Conservation (phyloP, 2,113 vertebrate species). For the Synchiropus splendidus region DNA sequence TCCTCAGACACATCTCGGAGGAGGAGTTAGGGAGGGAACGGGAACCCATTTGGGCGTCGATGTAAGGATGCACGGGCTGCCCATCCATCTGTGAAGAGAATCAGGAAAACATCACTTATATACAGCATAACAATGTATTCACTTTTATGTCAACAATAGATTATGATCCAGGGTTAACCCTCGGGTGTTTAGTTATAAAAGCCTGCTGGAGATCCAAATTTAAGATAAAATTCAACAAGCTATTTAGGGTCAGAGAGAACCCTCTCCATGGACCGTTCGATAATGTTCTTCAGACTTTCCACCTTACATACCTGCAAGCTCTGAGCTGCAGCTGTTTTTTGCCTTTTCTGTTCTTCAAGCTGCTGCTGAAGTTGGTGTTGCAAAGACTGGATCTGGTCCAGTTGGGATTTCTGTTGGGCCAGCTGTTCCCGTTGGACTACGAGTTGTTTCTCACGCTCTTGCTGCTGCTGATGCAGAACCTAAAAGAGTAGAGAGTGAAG, state of each 20-base stretch:
- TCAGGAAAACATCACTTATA: too few relatives aligned
- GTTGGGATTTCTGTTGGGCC: conserved; percentile 90
- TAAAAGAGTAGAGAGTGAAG: conserved; percentile 44
- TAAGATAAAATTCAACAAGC: too few relatives aligned
- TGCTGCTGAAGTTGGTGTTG: conserved; percentile 97
- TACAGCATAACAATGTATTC: neutral
- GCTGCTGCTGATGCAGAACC: conserved; percentile 92
- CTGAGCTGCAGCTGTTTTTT: conserved; percentile 68
- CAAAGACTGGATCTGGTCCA: conserved; percentile 95
- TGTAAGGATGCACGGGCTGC: conserved; percentile 66
- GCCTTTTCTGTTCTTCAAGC: conserved; percentile 89
- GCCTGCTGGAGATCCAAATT: too few relatives aligned
- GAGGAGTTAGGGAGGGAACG: conserved; percentile 80
- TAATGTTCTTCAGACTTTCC: too few relatives aligned
- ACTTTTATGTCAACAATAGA: neutral
- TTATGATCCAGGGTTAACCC: neutral
- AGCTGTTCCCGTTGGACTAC: conserved; percentile 90
- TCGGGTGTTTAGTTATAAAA: neutral
- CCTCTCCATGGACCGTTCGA: too few relatives aligned
- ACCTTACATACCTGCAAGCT: conserved; percentile 22
- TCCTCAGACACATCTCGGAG: conserved; percentile 88
- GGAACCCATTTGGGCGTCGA: conserved; percentile 65
- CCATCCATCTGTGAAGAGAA: conserved; percentile 37
- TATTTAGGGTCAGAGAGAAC: too few relatives aligned
- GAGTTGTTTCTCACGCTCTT: conserved; percentile 88